Evolutionary conservation across 2,888 invertebrate genomes (phyloP), one percentile per base, ranked within the genome.

Genomic region (Sarcophaga rosellei): DNA sequence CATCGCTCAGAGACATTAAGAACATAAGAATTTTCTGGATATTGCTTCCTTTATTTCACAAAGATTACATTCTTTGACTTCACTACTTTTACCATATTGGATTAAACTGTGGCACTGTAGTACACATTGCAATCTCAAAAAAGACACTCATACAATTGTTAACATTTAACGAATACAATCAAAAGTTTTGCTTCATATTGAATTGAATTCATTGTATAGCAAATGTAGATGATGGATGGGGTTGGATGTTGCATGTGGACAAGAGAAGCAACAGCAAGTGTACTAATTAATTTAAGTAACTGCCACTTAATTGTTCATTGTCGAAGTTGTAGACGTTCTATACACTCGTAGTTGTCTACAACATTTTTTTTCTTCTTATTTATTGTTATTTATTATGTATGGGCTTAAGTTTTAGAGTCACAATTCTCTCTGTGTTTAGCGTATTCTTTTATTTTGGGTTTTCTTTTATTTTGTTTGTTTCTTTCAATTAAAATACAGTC

Each of bases 221-320:
- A 47, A 47, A 47, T 47, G 47, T 15, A 4, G 53, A 53, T 53
- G 53, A 53, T 17, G 53, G 53, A 53, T 53, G 53, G 53, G 53
- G 53, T 53, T 53, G 53, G 17, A 53, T 15, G 53, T 10, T 53
- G 53, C 5, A 17, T 53, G 3, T 72, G 57, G 35, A 57, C 79
- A 84, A 53, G 53, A 53, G 53, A 53, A 35, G 35, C 35, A 35
- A 53, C 53, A 53, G 17, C 53, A 53, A 79, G 80, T 77, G 66
- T 53, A 88, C 75, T 85, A 85, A 88, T 88, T 86, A 86, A 84
- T 86, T 87, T 77, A 87, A 88, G 76, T 76, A 87, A 87, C 84
- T 84, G 85, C 72, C 84, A 76, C 74, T 88, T 85, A 84, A 87
- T 87, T 85, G 78, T 75, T 83, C 73, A 65, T 83, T 75, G 45